Evolutionary conservation across 2,888 invertebrate species (phyloP).

Genomic region (Hirtodrosophila trivittata): DNA sequence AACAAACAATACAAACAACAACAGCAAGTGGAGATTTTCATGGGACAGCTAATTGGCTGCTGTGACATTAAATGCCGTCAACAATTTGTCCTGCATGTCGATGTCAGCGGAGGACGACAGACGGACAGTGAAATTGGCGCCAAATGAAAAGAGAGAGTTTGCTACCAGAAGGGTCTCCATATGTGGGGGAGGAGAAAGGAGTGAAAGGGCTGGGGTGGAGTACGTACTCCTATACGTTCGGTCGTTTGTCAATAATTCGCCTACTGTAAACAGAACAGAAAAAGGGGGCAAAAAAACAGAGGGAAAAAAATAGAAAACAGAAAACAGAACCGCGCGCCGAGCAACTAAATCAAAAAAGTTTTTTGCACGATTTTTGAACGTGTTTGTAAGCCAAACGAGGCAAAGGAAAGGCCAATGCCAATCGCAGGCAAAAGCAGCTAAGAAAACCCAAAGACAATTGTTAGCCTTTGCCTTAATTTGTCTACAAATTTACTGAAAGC

Average conservation of each 20-base stretch:
- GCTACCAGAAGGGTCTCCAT: conserved; percentile 23
- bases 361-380: conserved; percentile 73
- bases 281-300: conserved; percentile 1
- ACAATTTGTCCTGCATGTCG: conserved; percentile 80
- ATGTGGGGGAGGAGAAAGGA: neutral
- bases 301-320: conserved; percentile 4
- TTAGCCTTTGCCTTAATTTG: conserved; percentile 73
- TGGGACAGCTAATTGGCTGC: conserved; percentile 80
- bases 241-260: conserved; percentile 74
- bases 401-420: conserved; percentile 51
- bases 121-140: conserved; percentile 73
- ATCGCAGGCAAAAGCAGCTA: conserved; percentile 6
- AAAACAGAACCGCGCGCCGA: conserved; percentile 24
- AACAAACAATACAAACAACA: conserved; percentile 2
- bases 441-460: conserved; percentile 51
- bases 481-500: conserved; percentile 64
- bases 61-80: conserved; percentile 80
- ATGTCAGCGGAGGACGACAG: conserved; percentile 58
- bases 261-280: conserved; percentile 42
- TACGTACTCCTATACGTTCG: conserved; percentile 2
- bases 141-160: conserved; percentile 70
- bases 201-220: conserved; percentile 1
- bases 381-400: conserved; percentile 48
- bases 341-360: conserved; percentile 76
- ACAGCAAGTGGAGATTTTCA: conserved; percentile 71